Base-by-base conservation (phyloP, 2,888 invertebrate species). In the Stegophylla sp. region DNA sequence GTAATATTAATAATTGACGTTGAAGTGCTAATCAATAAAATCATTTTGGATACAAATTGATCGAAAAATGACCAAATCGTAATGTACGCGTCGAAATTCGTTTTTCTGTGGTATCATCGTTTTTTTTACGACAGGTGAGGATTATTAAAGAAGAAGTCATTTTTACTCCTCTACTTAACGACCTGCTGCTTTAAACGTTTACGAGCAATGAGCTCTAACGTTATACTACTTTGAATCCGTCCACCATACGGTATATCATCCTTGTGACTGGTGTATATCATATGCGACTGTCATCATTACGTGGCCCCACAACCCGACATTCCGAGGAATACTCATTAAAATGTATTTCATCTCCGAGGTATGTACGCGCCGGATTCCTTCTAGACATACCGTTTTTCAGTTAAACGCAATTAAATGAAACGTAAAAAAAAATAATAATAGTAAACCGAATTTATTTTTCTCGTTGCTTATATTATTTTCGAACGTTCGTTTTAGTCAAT, bases 311-410 rank as follows among this genome's bases (percentile, higher is more conserved):
- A 10, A 9, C 15, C 23, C 45, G 43, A 13, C 74, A 63, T 63
- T 51, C 51, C 63, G 20, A 63, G 34, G 34, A 74, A 63, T 63
- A 51, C 63, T 63, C 74, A 34, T 74, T 74, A 74, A 74, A 74
- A 63, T 34, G 74, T 74, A 74, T 63, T 74, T 63, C 48, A 63
- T 63, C 63, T 63, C 23, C 20, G 20, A 63, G 48, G 17, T 20
- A 74, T 61, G 61, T 20, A 17, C 20, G 7, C 53, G 53, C 20
- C 15, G 9, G 1, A 56, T 41, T 56, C 41, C 17, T 23, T 0
- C 45, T n/a, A 5, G 45, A 26, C 15, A 43, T 2, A 45, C 23
- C 56, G 43, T 56, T 53, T 72, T n/a, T 1, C 43, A 17, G 73
- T 45, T 7, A 15, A 73, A 73, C 43, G 59, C 20, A 59, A 72